phyloP scores from a whole-genome alignment of 2,113 vertebrate species.

The Aphyosemion australe region DNA sequence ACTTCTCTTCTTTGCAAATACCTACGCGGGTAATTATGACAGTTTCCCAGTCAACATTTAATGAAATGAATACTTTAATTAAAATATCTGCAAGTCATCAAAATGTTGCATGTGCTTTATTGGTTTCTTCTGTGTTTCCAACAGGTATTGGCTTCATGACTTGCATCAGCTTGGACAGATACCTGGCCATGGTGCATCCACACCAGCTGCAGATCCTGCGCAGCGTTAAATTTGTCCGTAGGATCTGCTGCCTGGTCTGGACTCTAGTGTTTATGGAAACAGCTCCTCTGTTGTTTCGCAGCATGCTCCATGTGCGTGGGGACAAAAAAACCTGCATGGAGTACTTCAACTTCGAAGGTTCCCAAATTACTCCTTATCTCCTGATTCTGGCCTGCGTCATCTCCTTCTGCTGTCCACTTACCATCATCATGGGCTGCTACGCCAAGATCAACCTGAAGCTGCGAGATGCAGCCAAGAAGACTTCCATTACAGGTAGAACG shows the following conservation, averaged over 20 bases:
- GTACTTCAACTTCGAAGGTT: constrained; percentile 77
- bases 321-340: constrained; percentile 84
- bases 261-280: constrained; percentile 77
- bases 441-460: constrained; percentile 82
- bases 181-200: constrained; percentile 83
- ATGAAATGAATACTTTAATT: too few relatives aligned
- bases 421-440: constrained; percentile 82
- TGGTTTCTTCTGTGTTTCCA: not conserved
- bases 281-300: constrained; percentile 73
- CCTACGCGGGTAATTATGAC: constrained; percentile 72
- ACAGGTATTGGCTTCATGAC: constrained; percentile 86
- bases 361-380: constrained; percentile 70
- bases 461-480: constrained; percentile 73
- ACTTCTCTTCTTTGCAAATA: constrained; percentile 84
- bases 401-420: constrained; percentile 81
- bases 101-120: too few relatives aligned
- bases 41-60: not conserved
- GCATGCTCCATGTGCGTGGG: constrained; percentile 60
- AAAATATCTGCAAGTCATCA: too few relatives aligned
- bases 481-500: constrained; percentile 62
- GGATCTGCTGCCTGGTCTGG: constrained; percentile 81
- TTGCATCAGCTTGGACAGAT: constrained; percentile 85
- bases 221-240: constrained; percentile 66
- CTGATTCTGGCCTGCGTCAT: constrained; percentile 77
- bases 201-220: constrained; percentile 68